Evolutionary conservation across 1,140 invertebrate species (phyloP).

Genomic region (Rhopalosiphum maidis): DNA sequence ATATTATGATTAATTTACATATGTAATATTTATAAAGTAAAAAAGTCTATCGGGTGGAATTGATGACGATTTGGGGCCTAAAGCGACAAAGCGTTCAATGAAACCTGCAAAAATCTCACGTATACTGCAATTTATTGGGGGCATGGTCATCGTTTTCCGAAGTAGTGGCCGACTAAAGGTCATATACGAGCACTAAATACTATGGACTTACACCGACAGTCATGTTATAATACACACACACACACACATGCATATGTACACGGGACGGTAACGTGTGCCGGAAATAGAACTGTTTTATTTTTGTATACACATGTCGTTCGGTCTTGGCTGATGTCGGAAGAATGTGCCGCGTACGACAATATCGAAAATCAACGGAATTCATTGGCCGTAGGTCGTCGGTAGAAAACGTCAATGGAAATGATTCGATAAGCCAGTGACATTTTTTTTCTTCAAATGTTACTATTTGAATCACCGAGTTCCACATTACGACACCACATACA

Average conservation of each 20-base stretch:
- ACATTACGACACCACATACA: not conserved
- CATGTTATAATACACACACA: not conserved
- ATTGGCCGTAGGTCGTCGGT: not conserved
- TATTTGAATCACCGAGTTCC: not conserved
- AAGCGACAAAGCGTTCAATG: too few species aligned
- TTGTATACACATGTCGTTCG: not conserved
- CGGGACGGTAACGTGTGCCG: not conserved
- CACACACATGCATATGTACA: not conserved
- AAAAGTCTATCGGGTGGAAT: too few species aligned
- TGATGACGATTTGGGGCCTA: too few species aligned
- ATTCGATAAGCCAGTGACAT: not conserved
- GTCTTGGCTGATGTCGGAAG: not conserved
- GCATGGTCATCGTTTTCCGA: too few species aligned
- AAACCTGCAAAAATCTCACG: too few species aligned
- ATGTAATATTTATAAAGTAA: too few species aligned
- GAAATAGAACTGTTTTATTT: slow-evolving; percentile 37
- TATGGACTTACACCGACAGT: not conserved
- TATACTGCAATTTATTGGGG: too few species aligned
- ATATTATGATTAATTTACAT: too few species aligned
- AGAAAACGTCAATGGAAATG: not conserved
- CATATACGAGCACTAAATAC: not conserved
- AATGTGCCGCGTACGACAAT: not conserved
- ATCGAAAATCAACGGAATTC: not conserved
- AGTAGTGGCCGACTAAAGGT: not conserved
- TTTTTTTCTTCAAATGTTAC: not conserved